Base-by-base conservation (phyloP, 23 tunicate species). In the Clavelina lepadiformis region DNA sequence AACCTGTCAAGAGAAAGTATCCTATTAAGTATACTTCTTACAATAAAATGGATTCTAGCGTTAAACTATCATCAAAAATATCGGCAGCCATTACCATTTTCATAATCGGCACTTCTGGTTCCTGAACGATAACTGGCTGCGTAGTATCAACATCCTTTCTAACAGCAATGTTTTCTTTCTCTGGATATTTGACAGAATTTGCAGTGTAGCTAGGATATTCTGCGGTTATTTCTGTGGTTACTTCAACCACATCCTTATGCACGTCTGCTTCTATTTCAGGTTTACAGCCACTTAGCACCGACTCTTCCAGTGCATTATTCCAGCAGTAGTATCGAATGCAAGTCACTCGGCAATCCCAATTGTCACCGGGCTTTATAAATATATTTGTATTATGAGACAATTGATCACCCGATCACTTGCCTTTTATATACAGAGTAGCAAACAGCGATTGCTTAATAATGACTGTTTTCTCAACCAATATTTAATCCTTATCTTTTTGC, bases 301-400 rank as follows among this genome's bases (percentile, higher is more conserved):
- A 71, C 51, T 86, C 81, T 70, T 89, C 87, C 62, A 89, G 59
- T 18, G 19, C 72, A 51, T 89, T 89, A 74, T 89, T 75, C 97
- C 97, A 89, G 64, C 97, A 89, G 38, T 81, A 74, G 44, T 89
- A 89, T 13, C 89, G 53, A 30, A 91, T 71, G 54, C 97, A 89
- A 1, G 89, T 80, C 52, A 72, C 87, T 11, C 89, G 73, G 79
- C 97, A 89, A 53, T 89, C 97, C 97, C 97, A 89, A 36, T 81
- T 89, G 69, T 89, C 97, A 35, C 97, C 97, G 56, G 97, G 97
- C 97, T 89, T 33, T 5, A 51, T 55, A 35, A 67, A 51, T n/a
- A n/a, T n/a, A n/a, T n/a, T n/a, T n/a, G n/a, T n/a, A n/a, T n/a
- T n/a, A n/a, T n/a, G n/a, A n/a, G n/a, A n/a, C n/a, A n/a, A n/a